A percentile compares a stretch with the other conserved stretches of the same genome.
Conservation (phyloP, 2,797 vertebrate species). For the Cossypha caffra region DNA sequence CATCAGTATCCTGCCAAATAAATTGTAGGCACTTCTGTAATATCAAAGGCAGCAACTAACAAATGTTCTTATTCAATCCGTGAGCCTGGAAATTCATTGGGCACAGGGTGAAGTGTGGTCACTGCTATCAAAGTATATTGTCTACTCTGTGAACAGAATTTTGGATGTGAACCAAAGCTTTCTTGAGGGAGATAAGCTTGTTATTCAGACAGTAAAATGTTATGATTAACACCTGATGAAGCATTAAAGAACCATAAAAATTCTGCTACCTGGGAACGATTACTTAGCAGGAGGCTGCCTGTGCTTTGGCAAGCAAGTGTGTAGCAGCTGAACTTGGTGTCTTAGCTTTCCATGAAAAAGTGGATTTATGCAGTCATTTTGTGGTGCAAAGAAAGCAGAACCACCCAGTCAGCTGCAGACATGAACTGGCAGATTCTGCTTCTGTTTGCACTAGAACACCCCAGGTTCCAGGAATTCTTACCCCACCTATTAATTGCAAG, state of each 20-base stretch:
- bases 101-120: slow-evolving; percentile 2
- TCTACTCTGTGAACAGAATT: slow-evolving; percentile 4
- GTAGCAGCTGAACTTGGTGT: background rate
- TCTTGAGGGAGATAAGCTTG: slow-evolving; percentile 21
- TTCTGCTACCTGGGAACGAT: slow-evolving; percentile 29
- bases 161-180: slow-evolving; percentile 35
- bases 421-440: background rate
- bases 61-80: background rate
- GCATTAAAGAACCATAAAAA: slow-evolving; percentile 42
- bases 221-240: slow-evolving; percentile 50
- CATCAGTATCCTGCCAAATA: background rate
- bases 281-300: background rate
- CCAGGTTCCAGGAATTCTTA: background rate
- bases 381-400: background rate
- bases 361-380: background rate
- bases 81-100: background rate
- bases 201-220: slow-evolving; percentile 42
- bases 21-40: background rate
- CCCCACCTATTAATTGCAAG: background rate
- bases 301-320: background rate
- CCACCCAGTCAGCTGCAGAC: background rate
- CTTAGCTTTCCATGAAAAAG: background rate
- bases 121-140: slow-evolving; percentile 26
- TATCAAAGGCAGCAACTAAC: background rate
- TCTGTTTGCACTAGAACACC: background rate